Evolutionary conservation across 2,888 invertebrate species (phyloP), one percentile per base, ranked within the genome.

Genomic region (Dastarcus helophoroides): DNA sequence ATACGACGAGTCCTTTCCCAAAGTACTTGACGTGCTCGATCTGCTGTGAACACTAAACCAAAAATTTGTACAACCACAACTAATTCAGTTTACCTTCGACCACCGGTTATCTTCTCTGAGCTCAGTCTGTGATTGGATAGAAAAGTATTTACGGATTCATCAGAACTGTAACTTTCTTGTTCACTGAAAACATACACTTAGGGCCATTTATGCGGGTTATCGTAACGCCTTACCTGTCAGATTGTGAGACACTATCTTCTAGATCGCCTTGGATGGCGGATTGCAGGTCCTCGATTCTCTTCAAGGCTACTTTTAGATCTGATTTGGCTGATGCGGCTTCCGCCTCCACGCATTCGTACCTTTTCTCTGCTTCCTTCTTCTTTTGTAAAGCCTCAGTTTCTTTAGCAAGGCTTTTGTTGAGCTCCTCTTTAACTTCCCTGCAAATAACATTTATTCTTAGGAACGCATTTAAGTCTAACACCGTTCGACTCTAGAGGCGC

Each of bases 251-350:
- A 46, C 76, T 78, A 40, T 70, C 64, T 36, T 71, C 71, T 33
- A 83, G 69, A 48, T 85, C 86, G 1, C 83, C 90, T 43, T 90
- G 88, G 57, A 94, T 84, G 37, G 91, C 93, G 50, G 85, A 80
- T 56, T 93, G 93, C 40, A 95, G 65, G 53, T 91, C 91, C 26
- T 89, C 79, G 44, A 93, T 91, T 37, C 94, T 71, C 40, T 91
- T 77, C 35, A 90, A 70, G 3, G 94, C 93, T 31, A 93, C 66
- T 30, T 89, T 71, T 24, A 94, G 73, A 63, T 94, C 93, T 58
- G 79, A 73, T 51, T 76, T 63, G 23, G 86, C 71, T 40, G 79
- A 69, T 44, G 79, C 62, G 30, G 74, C 69, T 60, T 85, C 79
- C 17, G 79, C 68, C 48, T 81, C 75, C 29, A 81, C 71, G 14